Percentiles rank a stretch among this genome's conserved stretches.
Evolutionary conservation across 2,888 invertebrate genomes (phyloP).

Genomic region (Conchocele bisecta): DNA sequence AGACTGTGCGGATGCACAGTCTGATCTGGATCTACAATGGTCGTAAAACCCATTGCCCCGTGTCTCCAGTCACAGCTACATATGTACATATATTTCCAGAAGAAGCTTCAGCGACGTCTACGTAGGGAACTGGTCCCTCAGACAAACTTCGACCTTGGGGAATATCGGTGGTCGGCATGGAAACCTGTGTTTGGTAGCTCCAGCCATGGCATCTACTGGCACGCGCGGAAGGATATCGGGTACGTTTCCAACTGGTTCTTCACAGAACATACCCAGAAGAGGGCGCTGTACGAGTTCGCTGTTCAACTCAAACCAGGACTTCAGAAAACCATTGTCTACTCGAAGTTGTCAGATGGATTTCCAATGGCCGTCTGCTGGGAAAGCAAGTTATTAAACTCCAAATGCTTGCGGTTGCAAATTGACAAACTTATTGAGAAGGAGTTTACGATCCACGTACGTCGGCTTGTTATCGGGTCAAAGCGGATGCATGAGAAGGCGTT

Average conservation of each 20-base stretch:
- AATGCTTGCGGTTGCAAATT: constrained; percentile 2
- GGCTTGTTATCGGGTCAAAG: constrained; percentile 1
- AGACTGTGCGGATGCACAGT: no score
- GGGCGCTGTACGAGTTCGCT: constrained; percentile 15
- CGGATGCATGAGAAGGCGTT: background rate
- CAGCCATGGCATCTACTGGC: no score
- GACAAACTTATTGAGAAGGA: constrained; percentile 10
- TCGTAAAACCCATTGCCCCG: background rate
- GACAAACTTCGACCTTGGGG: constrained; percentile 14
- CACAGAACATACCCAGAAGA: background rate
- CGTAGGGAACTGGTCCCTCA: constrained; percentile 22
- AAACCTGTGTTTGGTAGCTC: constrained; percentile 7
- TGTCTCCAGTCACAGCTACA: background rate
- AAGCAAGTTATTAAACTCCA: background rate
- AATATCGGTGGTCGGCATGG: constrained; percentile 27
- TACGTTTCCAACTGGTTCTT: background rate
- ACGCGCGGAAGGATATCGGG: background rate
- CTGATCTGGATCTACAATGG: background rate
- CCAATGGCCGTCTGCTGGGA: background rate
- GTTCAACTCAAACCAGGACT: background rate
- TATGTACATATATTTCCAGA: background rate
- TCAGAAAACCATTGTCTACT: constrained; percentile 5
- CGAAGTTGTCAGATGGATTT: background rate
- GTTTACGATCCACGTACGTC: constrained; percentile 8
- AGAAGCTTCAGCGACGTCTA: background rate